Conservation (phyloP, 2,113 vertebrate genomes). For the Elachura formosa region DNA sequence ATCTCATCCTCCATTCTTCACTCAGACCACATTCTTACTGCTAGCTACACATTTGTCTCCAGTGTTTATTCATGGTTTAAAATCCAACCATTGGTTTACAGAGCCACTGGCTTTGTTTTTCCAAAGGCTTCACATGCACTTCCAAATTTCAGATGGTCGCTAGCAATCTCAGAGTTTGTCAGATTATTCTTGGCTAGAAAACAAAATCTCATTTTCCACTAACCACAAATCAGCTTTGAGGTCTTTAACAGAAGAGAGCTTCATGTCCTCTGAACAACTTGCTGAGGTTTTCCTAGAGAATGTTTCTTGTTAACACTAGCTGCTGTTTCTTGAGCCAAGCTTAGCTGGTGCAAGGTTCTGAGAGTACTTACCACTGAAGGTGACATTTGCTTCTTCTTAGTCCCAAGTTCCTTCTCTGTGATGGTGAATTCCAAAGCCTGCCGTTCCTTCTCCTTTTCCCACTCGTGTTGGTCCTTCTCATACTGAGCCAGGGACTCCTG, state of each 20-base stretch:
- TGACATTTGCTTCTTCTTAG: background rate
- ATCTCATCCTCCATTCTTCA: background rate
- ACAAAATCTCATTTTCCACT: background rate
- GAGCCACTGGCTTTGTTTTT: background rate
- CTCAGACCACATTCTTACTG: background rate
- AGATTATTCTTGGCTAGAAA: background rate
- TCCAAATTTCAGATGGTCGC: background rate
- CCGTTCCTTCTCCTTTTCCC: conserved; percentile 72
- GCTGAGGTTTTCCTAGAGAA: background rate
- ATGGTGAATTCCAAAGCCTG: conserved; percentile 81
- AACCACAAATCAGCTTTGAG: background rate
- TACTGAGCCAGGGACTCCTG: conserved; percentile 70
- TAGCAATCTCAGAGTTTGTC: background rate
- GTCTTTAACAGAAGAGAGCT: background rate
- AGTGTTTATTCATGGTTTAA: background rate
- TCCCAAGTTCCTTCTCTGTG: conserved; percentile 70
- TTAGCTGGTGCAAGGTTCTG: background rate
- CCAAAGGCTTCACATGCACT: background rate
- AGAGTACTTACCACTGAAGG: background rate
- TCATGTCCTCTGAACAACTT: background rate
- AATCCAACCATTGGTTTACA: background rate
- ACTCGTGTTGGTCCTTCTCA: conserved; percentile 62
- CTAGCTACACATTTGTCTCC: background rate
- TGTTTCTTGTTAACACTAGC: background rate
- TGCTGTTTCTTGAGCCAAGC: background rate